Percentiles rank a stretch among this genome's conserved stretches.
These are phyloP conservation scores for Conger conger DNA, from an alignment of 2,113 vertebrate species.

Conservation along the genomic window DNA sequence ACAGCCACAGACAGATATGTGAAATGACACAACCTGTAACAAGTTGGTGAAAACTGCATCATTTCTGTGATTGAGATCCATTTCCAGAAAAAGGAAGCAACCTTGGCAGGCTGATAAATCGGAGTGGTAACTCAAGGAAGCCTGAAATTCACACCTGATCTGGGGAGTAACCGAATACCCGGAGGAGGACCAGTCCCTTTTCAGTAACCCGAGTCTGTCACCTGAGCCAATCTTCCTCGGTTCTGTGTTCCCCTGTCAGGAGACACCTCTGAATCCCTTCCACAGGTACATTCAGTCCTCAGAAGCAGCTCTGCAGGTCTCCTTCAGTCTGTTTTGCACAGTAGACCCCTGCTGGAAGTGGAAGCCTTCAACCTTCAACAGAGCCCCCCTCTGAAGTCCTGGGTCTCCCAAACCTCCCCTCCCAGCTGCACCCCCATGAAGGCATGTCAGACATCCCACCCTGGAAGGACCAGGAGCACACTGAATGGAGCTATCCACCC, in stretches of 20 bases:
- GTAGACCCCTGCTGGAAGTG: neutral
- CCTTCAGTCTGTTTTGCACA: neutral
- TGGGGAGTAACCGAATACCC: conserved; percentile 33
- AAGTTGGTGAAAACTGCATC: neutral
- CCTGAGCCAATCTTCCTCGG: conserved; percentile 31
- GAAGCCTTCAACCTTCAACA: neutral
- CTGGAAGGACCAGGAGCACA: conserved; percentile 51
- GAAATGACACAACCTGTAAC: neutral
- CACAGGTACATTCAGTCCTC: neutral
- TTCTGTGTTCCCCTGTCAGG: conserved; percentile 34
- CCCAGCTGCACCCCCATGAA: conserved; percentile 39
- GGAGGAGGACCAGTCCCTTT: conserved; percentile 21
- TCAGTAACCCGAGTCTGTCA: conserved; percentile 47
- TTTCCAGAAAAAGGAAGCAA: neutral
- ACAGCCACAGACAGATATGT: neutral
- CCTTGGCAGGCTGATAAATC: conserved; percentile 13
- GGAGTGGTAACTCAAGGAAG: conserved; percentile 33
- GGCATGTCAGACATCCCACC: conserved; percentile 53
- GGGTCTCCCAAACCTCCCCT: conserved; percentile 11
- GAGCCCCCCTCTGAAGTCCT: neutral
- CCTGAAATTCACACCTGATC: conserved; percentile 51
- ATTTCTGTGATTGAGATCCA: neutral
- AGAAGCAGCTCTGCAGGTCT: neutral
- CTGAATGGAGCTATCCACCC: conserved; percentile 38
- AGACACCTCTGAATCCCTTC: conserved; percentile 8